Evolutionary conservation across 2,113 vertebrate species (phyloP), one percentile per base, ranked within the genome.

Genomic region (Sialia sialis): DNA sequence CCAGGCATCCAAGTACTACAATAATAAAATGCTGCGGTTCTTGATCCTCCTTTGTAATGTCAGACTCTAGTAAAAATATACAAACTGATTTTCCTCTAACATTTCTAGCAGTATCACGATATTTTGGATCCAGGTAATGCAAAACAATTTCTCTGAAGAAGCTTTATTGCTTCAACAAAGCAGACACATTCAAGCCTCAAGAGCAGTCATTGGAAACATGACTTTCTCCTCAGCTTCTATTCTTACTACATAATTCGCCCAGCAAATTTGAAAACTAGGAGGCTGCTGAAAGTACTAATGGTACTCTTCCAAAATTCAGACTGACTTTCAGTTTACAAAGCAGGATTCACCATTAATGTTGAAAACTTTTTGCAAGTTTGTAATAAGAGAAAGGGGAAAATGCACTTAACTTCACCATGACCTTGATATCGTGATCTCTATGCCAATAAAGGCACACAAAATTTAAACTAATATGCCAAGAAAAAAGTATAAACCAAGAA

Each of bases 181-280:
- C 7, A 63, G 60, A 52, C 60, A 59, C 14, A 39, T 39, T 38
- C 8, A 75, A 64, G 29, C 7, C 20, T 79, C 48, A 59, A 39
- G 7, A 67, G 17, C 13, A 82, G 21, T 27, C 48, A 41, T 0
- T 19, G 30, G 26, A 67, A 90, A 41, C 13, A 11, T 0, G 2
- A 58, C 7, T 36, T 59, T 51, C 46, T 69, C 19, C 38, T 70
- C 29, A 44, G 4, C 34, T 82, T 72, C 12, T 62, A 11, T 19
- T 44, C 10, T 58, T 68, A 51, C 21, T 34, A 64, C 1, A 21
- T n/a, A 44, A 11, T 52, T 89, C 15, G 8, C 23, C 26, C 49
- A 79, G 29, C 1, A 46, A 46, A 75, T 64, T 15, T 87, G 32
- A 62, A 6, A 66, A 19, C 10, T n/a, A 54, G 26, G 19, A 77